Base-by-base conservation (phyloP, 2,113 vertebrate genomes). In the Salvelinus namaycush region DNA sequence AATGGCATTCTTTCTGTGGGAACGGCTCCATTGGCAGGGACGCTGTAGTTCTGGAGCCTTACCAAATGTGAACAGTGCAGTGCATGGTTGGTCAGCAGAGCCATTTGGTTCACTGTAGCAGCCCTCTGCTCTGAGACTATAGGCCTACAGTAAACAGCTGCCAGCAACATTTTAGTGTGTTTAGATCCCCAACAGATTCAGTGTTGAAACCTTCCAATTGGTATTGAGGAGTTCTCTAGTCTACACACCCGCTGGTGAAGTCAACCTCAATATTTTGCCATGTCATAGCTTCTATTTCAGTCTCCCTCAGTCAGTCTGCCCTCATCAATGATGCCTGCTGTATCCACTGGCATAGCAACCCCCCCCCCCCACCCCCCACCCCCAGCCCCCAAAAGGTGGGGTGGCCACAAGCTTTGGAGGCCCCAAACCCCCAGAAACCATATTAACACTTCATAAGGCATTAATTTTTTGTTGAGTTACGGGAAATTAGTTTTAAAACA, bases 21-120 rank as follows among this genome's bases (percentile, higher is more conserved):
- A 80, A 81, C 76, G 65, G 79, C 70, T 39, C 68, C 73, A 71
- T 75, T 51, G 57, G 44, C 44, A 44, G 66, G 39, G 70, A 27
- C 66, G 16, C 27, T n/a, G 66, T 39, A 68, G 75, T 64, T 65
- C 74, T 76, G 72, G 81, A 79, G 70, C 76, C 78, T 67, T 75
- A 20, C 54, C 62, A 77, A 44, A 44, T 14, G 70, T 57, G 73
- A 48, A 77, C 72, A 48, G 59, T 60, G 68, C 62, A 29, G 59
- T 60, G 64, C 57, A 73, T 62, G 62, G 82, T 72, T 34, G 60
- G 49, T 68, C 76, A 64, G 83, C 80, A 83, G 82, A 88, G 83
- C 84, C 81, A 85, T 88, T 88, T 82, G 70, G 51, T 60, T 79
- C 70, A 31, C 69, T 57, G 75, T 78, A 72, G 65, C 79, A 72